Base-by-base conservation (phyloP, 2,888 invertebrate genomes). In the Auanema sp. region DNA sequence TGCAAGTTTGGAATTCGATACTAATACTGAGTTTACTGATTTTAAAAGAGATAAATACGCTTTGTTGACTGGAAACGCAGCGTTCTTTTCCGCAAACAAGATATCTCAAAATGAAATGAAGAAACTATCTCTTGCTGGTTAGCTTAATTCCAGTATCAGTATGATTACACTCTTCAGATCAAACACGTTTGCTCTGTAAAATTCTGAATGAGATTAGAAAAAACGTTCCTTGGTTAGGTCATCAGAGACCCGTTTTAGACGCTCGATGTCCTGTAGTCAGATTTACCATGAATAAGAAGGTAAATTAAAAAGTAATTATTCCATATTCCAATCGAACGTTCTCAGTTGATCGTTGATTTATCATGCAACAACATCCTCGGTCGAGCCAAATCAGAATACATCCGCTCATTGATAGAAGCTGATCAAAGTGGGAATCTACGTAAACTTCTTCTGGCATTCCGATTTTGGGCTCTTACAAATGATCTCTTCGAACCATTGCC, bases 181-280 rank as follows among this genome's bases (percentile, higher is more conserved):
- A 62, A 12, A 60, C 56, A 11, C 66, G 69, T 8, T 60, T 67
- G 42, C 51, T 67, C 18, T 58, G 58, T 42, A 64, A 62, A 47
- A 58, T 67, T 12, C 33, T 69, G 58, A 69, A 67, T 43, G 69
- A 69, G 16, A 24, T 66, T 12, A 59, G 68, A 11, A 64, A 67
- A 49, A 59, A 58, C 23, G 53, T 25, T 12, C 58, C 58, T 12
- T 69, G 69, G 69, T 53, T 69, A 43, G 59, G 62, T 16, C 58
- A 58, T 11, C 69, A 65, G 16, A 25, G 58, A 14, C 64, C 67
- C 14, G 60, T 69, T 41, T 52, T 67, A 14, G 67, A 69, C 60
- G 64, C 64, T 25, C 53, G 67, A 40, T 61, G 66, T 41, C 69
- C 69, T 16, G 55, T 69, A 14, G 67, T 69, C 40, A 64, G 67